Conservation (phyloP, 2,113 vertebrate genomes). For the Coptodon rendalli region DNA sequence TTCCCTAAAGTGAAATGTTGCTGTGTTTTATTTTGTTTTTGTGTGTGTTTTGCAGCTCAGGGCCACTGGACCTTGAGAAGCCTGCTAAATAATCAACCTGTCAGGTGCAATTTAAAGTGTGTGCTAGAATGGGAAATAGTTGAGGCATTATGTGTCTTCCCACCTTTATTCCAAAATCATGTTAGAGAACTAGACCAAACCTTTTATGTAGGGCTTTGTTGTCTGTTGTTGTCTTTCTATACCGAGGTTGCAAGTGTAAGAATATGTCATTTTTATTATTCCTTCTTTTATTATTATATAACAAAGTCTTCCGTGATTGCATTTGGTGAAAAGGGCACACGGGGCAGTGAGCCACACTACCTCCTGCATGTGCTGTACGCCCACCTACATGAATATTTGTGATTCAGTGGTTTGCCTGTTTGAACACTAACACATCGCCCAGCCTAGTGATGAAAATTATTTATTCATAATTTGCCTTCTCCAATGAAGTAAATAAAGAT, state of each 20-base stretch:
- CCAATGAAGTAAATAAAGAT: conserved; percentile 47
- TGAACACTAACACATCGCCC: not conserved
- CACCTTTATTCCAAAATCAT: not conserved
- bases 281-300: not conserved
- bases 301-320: not conserved
- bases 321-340: not conserved
- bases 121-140: not conserved
- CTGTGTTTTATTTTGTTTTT: not conserved
- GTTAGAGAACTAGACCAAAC: not conserved
- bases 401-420: not conserved
- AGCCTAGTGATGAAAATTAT: conserved; percentile 63
- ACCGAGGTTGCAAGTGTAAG: not conserved
- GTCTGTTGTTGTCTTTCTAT: not conserved
- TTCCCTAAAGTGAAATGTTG: not conserved
- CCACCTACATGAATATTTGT: not conserved
- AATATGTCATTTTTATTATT: not conserved
- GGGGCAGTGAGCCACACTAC: not conserved
- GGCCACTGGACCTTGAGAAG: not conserved
- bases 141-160: not conserved
- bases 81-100: not conserved
- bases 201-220: not conserved
- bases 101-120: not conserved
- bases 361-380: not conserved
- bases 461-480: conserved; percentile 79
- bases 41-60: not conserved